Evolutionary conservation across 2,113 vertebrate species (phyloP), one percentile per base, ranked within the genome.

Genomic region (Chloebia gouldiae): DNA sequence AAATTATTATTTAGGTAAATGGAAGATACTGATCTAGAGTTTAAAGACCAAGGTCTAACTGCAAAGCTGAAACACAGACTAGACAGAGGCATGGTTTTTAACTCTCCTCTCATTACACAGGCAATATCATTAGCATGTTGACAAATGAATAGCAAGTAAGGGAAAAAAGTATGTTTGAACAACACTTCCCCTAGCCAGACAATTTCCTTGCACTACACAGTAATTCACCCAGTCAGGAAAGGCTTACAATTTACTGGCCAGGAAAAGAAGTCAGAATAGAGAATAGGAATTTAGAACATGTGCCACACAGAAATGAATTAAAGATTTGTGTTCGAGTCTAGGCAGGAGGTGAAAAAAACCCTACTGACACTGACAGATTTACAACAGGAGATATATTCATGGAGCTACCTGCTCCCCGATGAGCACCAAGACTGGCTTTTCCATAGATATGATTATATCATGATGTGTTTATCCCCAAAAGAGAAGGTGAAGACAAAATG

Each of bases 401-500:
- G 9, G 79, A 81, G 45, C 63, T 93, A 94, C 85, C 88, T 51
- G 86, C 64, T 94, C 76, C 92, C 76, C 0, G 1, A 70, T 68
- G 56, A 92, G 72, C 47, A 92, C 10, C 3, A 69, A 88, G 75
- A 94, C 77, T 79, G 3, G 53, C n/a, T 88, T 93, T 68, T 90
- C 72, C 60, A 78, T 95, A 73, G 39, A 93, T 77, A 94, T 54
- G 54, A 94, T 86, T 64, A 63, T 78, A 95, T 40, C 71, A 66
- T 56, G 56, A 93, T 88, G 76, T 56, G 80, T 73, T 94, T 94
- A 92, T 86, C 44, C 66, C 83, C 25, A 81, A 88, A 92, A 86
- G 71, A 94, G 88, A 73, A 88, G 91, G 89, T 53, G 73, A 82
- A 94, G 59, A 95, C 77, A 93, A 96, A 92, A 76, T 80, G 82